Evolutionary conservation across 2,888 invertebrate species (phyloP).

Genomic region (Eupithecia insigniata): DNA sequence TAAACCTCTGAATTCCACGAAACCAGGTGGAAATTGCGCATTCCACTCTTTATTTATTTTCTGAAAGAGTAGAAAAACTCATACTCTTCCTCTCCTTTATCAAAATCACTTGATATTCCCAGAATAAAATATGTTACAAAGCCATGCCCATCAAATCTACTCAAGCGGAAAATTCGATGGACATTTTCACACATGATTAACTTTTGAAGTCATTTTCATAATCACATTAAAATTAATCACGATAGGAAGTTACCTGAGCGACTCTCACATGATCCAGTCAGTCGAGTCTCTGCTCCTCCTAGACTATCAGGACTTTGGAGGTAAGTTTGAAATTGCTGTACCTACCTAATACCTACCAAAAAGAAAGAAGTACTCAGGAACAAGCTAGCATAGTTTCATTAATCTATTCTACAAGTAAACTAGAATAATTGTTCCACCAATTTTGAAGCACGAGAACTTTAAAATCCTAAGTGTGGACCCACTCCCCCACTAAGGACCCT

Average conservation of each 20-base stretch:
- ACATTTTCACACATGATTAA: slow-evolving; percentile 44
- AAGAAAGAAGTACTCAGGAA: too few relatives aligned
- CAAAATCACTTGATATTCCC: neutral
- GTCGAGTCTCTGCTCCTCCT: slow-evolving; percentile 22
- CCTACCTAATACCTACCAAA: too few relatives aligned
- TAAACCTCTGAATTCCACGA: neutral
- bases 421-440: neutral
- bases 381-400: too few relatives aligned
- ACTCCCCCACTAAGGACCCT: neutral
- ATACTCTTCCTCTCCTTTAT: neutral
- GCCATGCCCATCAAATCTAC: slow-evolving; percentile 10
- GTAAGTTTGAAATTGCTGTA: slow-evolving; percentile 9
- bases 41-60: neutral
- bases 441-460: neutral
- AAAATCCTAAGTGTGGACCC: neutral
- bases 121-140: neutral
- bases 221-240: slow-evolving; percentile 22
- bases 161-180: slow-evolving; percentile 36
- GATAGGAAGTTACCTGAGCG: slow-evolving; percentile 12
- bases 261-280: slow-evolving; percentile 12
- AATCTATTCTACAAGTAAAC: neutral
- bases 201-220: slow-evolving; percentile 34
- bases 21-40: neutral
- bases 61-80: too few relatives aligned
- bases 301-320: slow-evolving; percentile 15